These are phyloP conservation scores for Brachyhypopomus occidentalis DNA, from an alignment of 2,113 vertebrate genomes.

Conservation along the genomic window DNA sequence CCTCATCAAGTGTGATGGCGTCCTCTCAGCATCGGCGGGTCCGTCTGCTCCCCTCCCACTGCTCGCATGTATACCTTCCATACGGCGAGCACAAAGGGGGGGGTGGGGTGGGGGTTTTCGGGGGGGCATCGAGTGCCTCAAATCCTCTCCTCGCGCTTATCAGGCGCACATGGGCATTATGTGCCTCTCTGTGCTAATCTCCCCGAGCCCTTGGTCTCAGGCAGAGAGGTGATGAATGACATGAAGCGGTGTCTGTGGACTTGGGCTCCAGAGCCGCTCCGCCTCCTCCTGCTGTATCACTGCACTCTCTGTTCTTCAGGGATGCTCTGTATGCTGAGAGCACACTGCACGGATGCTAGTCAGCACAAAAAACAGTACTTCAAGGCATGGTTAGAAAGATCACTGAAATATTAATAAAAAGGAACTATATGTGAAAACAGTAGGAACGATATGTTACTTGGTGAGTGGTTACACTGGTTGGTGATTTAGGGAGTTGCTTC, in stretches of 20 bases:
- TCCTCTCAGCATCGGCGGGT: constrained; percentile 39
- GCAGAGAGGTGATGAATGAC: constrained; percentile 19
- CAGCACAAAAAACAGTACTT: not conserved
- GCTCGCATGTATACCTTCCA: constrained; percentile 56
- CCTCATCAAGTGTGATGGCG: constrained; percentile 44
- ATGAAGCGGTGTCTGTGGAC: not conserved
- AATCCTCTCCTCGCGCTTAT: constrained; percentile 55
- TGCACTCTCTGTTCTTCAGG: not conserved
- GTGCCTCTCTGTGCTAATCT: constrained; percentile 51
- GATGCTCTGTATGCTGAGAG: not conserved
- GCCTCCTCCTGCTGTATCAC: not conserved
- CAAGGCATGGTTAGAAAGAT: not conserved
- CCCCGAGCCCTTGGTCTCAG: constrained; percentile 40
- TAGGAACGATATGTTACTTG: too few species aligned
- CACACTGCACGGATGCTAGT: not conserved
- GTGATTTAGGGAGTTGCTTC: too few species aligned
- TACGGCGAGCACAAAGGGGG: constrained; percentile 51
- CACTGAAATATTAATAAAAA: too few species aligned
- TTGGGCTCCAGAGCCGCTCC: not conserved
- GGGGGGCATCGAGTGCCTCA: constrained; percentile 48
- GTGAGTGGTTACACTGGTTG: too few species aligned
- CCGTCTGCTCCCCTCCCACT: constrained; percentile 23
- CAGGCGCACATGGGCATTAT: constrained; percentile 46
- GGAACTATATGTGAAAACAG: too few species aligned
- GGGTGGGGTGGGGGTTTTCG: too few species aligned